These are phyloP conservation scores for Falco biarmicus DNA, from an alignment of 2,797 vertebrate species.

Conservation along the genomic window DNA sequence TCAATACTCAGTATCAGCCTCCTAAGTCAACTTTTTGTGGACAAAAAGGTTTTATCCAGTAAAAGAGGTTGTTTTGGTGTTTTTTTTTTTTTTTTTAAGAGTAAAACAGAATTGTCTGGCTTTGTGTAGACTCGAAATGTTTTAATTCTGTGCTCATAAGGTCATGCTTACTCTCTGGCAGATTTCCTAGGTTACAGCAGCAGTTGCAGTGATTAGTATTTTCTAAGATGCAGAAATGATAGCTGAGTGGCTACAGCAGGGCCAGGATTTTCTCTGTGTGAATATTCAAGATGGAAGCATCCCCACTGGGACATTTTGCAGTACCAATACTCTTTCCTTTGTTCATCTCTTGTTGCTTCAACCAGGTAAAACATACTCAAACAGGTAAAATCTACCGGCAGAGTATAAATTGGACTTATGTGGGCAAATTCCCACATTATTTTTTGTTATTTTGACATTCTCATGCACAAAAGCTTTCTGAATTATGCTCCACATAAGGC, in stretches of 20 bases:
- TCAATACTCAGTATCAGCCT: not conserved
- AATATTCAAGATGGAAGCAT: not conserved
- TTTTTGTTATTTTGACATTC: not conserved
- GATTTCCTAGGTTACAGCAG: not conserved
- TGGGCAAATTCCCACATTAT: not conserved
- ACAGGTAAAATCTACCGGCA: not conserved
- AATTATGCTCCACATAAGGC: not conserved
- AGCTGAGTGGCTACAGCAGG: not conserved
- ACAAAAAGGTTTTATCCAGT: not conserved
- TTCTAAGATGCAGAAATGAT: not conserved
- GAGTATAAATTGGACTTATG: not conserved
- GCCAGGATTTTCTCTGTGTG: not conserved
- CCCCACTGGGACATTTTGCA: not conserved
- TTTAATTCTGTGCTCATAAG: slow-evolving; percentile 4
- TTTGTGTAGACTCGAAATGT: not conserved
- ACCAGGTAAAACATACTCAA: not conserved
- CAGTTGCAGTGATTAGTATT: not conserved
- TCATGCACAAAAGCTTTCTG: not conserved
- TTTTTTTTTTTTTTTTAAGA: too few relatives aligned
- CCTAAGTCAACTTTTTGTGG: not conserved
- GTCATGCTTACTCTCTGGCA: not conserved
- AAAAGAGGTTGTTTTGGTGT: not conserved
- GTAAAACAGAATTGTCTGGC: not conserved
- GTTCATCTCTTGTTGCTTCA: not conserved
- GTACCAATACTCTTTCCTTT: not conserved